phyloP scores from a whole-genome alignment of 1,140 invertebrate genomes.

The Ips typographus region DNA sequence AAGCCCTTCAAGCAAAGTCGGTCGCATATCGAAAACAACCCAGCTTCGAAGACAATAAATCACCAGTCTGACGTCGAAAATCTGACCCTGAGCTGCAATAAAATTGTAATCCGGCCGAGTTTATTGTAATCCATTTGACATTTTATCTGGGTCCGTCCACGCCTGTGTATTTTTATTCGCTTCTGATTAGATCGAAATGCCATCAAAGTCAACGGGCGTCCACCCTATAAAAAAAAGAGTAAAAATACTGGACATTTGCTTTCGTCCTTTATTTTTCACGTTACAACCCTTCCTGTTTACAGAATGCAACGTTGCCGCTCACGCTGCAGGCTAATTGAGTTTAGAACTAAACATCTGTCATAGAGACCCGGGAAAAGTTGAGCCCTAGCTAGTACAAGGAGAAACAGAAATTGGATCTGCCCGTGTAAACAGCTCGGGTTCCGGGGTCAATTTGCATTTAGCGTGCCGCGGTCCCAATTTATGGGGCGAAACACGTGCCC shows the following conservation, averaged over 20 bases:
- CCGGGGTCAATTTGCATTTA: slow-evolving; percentile 22
- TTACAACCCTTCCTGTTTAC: not conserved
- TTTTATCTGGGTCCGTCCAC: slow-evolving; percentile 32
- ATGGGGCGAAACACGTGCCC: not conserved
- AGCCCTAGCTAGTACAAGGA: not conserved
- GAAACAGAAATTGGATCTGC: slow-evolving; percentile 17
- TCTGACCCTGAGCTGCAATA: slow-evolving; percentile 33
- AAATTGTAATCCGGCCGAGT: slow-evolving; percentile 34
- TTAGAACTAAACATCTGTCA: slow-evolving; percentile 4
- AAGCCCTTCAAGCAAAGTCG: not conserved
- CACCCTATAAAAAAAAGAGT: not conserved
- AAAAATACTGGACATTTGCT: not conserved
- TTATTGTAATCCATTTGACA: slow-evolving; percentile 33
- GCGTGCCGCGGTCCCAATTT: slow-evolving; percentile 5
- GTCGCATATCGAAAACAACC: slow-evolving; percentile 9
- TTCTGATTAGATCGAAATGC: slow-evolving; percentile 34
- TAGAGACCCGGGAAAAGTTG: slow-evolving; percentile 1
- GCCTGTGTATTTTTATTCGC: slow-evolving; percentile 34
- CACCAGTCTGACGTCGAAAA: slow-evolving; percentile 22
- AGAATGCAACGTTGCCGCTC: not conserved
- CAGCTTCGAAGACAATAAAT: slow-evolving; percentile 8
- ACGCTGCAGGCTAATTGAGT: not conserved
- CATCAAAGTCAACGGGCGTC: slow-evolving; percentile 22
- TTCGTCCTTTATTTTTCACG: not conserved
- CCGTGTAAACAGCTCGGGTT: slow-evolving; percentile 2